These are phyloP conservation scores for Sebastes nivosus DNA, from an alignment of 2,797 vertebrate genomes.

Conservation along the genomic window DNA sequence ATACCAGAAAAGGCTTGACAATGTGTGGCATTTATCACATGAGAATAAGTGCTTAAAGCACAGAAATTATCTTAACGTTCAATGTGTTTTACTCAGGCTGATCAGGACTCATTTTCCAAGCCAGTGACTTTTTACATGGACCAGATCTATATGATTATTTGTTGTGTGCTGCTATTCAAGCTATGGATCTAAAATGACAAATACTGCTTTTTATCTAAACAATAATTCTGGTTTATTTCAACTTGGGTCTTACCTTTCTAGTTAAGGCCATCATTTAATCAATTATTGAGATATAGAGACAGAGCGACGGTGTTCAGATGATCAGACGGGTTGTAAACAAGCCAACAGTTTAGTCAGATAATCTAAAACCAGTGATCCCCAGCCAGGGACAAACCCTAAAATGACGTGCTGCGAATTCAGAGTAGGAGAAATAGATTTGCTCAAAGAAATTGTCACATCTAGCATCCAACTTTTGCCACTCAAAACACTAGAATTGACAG, in stretches of 20 bases:
- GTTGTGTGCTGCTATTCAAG: neutral
- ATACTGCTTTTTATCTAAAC: neutral
- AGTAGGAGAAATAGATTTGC: neutral
- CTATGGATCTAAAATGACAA: neutral
- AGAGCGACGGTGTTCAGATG: neutral
- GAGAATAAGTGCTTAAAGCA: neutral
- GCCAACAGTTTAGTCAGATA: neutral
- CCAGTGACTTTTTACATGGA: neutral
- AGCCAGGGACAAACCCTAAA: neutral
- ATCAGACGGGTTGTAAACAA: neutral
- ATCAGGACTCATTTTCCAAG: neutral
- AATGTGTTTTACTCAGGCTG: neutral
- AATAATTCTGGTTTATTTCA: neutral
- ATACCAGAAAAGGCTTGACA: neutral
- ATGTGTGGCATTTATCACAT: constrained; percentile 15
- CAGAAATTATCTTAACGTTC: neutral
- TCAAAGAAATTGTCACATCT: neutral
- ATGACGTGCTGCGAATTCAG: neutral
- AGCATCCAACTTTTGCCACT: neutral
- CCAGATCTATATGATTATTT: neutral
- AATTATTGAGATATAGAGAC: neutral
- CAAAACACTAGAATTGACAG: neutral
- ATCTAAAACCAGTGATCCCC: neutral
- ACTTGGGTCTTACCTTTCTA: neutral
- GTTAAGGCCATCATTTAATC: neutral